phyloP scores from a whole-genome alignment of 1,140 invertebrate species.

The Heliconius melpomene region DNA sequence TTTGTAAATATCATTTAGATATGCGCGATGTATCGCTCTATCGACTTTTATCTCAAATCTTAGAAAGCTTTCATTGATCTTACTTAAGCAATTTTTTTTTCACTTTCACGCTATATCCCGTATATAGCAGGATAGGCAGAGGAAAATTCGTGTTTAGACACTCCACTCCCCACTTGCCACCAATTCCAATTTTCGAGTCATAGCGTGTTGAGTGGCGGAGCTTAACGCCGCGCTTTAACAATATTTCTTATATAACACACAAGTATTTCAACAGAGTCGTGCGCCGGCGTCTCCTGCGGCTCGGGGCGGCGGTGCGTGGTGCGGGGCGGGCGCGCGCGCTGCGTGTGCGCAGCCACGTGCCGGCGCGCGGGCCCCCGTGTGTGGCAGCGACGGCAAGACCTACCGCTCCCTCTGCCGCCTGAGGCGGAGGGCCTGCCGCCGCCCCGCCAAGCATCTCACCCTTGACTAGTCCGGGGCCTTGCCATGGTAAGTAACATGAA shows the following conservation, averaged over 20 bases:
- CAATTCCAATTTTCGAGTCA: no score
- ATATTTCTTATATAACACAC: background rate
- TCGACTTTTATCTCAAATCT: background rate
- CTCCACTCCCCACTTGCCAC: no score
- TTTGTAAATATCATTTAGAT: no score
- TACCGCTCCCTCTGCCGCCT: slow-evolving; percentile 92
- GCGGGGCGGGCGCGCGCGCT: slow-evolving; percentile 87
- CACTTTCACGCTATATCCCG: no score
- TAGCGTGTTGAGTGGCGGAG: no score
- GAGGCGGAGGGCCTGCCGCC: slow-evolving; percentile 89
- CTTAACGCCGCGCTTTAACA: no score
- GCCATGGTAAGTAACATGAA: slow-evolving; percentile 87
- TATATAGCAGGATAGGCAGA: no score
- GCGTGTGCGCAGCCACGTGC: slow-evolving; percentile 81
- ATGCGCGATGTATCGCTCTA: no score
- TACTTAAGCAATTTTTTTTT: no score
- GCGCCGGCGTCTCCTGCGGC: slow-evolving; percentile 88
- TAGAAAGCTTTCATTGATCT: no score
- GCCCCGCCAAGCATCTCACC: slow-evolving; percentile 86
- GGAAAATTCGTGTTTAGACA: no score
- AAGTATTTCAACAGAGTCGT: slow-evolving; percentile 84
- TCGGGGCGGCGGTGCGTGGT: slow-evolving; percentile 90
- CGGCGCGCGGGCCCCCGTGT: slow-evolving; percentile 86
- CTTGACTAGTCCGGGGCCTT: slow-evolving; percentile 92
- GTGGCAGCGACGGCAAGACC: slow-evolving; percentile 93